These are phyloP conservation scores for Torymus tubicola DNA, from an alignment of 2,888 invertebrate genomes.

Conservation along the genomic window DNA sequence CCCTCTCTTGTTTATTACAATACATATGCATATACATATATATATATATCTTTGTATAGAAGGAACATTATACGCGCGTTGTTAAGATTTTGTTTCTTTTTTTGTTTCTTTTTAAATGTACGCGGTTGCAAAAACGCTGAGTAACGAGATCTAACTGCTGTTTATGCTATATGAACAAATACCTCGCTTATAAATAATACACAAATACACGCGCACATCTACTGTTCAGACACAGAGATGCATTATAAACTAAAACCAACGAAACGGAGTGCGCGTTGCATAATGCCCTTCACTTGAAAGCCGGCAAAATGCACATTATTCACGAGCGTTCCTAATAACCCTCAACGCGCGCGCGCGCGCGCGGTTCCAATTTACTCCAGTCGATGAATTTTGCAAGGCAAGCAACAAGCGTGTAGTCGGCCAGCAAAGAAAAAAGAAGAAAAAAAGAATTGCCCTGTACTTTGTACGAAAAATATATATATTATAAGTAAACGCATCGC, in stretches of 20 bases:
- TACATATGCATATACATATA: too few species aligned
- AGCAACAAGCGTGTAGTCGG: too few species aligned
- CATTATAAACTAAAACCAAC: conserved; percentile 14
- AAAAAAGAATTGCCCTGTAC: neutral
- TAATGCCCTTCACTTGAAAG: conserved; percentile 16
- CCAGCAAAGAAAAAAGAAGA: neutral
- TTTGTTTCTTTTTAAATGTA: too few species aligned
- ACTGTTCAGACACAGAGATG: conserved; percentile 1
- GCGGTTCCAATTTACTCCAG: neutral
- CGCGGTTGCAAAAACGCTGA: too few species aligned
- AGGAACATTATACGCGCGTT: too few species aligned
- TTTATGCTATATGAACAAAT: too few species aligned
- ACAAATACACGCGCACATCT: neutral
- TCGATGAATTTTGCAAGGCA: conserved; percentile 13
- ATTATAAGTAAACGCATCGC: too few species aligned
- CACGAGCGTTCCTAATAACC: neutral
- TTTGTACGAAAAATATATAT: neutral
- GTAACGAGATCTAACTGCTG: too few species aligned
- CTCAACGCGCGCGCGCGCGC: neutral
- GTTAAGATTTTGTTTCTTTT: too few species aligned
- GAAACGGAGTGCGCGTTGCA: neutral
- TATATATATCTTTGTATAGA: too few species aligned
- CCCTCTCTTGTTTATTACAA: too few species aligned
- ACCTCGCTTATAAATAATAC: neutral
- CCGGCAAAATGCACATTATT: conserved; percentile 4